These are phyloP conservation scores for Eptesicus fuscus DNA, from an alignment of 2,113 vertebrate genomes.

Conservation along the genomic window DNA sequence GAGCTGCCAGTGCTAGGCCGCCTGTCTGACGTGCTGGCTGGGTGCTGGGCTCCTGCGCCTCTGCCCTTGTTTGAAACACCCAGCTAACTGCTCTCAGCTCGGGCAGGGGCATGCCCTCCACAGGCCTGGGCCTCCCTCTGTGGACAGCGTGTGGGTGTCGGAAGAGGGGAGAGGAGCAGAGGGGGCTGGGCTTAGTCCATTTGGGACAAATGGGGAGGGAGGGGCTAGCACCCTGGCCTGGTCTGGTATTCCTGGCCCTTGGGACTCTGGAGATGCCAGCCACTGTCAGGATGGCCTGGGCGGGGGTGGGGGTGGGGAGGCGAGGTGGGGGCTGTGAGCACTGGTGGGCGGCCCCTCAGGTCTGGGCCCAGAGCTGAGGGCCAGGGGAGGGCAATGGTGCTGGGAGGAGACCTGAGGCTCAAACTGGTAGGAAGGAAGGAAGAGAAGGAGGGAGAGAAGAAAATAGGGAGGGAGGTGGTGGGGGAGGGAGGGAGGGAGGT, in stretches of 20 bases:
- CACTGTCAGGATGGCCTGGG: background rate
- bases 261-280: background rate
- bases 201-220: background rate
- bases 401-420: background rate
- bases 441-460: background rate
- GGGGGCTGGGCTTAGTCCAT: background rate
- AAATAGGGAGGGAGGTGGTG: background rate
- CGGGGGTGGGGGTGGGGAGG: too few species aligned
- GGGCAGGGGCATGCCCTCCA: background rate
- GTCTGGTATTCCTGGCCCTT: background rate
- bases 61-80: conserved; percentile 61
- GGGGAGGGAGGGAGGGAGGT: fast-evolving
- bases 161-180: background rate
- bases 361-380: background rate
- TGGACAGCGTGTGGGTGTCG: too few species aligned
- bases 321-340: background rate
- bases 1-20: conserved; percentile 63
- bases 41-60: conserved; percentile 52
- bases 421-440: background rate
- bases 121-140: background rate
- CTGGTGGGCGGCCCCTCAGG: background rate
- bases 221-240: background rate
- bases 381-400: background rate
- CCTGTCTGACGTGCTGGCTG: conserved; percentile 63
- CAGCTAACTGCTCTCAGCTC: conserved; percentile 69